These are phyloP conservation scores for Sesamia inferens DNA, from an alignment of 2,888 invertebrate species.

Conservation along the genomic window DNA sequence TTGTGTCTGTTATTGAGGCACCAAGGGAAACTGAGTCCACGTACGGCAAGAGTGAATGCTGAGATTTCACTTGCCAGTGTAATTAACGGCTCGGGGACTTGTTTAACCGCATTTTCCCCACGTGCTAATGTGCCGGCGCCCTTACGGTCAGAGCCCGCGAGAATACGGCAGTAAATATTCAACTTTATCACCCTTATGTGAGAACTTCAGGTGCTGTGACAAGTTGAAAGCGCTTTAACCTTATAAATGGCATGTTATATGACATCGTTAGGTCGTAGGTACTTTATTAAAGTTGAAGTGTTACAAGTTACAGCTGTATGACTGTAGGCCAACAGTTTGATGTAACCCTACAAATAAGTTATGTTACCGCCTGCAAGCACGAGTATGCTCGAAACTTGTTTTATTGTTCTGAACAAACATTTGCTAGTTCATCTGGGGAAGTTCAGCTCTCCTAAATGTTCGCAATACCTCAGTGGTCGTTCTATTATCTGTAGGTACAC, in stretches of 20 bases:
- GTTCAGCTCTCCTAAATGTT: not conserved
- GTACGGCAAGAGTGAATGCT: conserved; percentile 2
- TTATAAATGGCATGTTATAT: not conserved
- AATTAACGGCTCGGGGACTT: conserved; percentile 15
- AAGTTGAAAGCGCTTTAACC: conserved; percentile 12
- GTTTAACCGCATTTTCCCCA: conserved; percentile 6
- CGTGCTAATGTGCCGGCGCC: not conserved
- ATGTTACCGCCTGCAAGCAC: not conserved
- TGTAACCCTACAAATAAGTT: not conserved
- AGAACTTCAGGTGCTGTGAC: conserved; percentile 2
- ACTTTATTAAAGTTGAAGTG: not conserved
- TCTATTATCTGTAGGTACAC: not conserved
- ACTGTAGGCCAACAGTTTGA: not conserved
- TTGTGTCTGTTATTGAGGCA: conserved; percentile 5
- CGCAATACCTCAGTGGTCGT: not conserved
- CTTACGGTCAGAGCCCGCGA: not conserved
- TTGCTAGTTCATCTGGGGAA: not conserved
- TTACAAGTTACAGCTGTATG: not conserved
- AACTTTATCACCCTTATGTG: not conserved
- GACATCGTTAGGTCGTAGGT: not conserved
- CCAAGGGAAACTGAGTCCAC: not conserved
- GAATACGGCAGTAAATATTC: conserved; percentile 7
- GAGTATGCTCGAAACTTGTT: not conserved
- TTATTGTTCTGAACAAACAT: conserved; percentile 1
- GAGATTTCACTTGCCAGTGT: conserved; percentile 23